Evolutionary conservation across 2,888 invertebrate species (phyloP), one percentile per base, ranked within the genome.

Genomic region (Phytoseiulus persimilis): DNA sequence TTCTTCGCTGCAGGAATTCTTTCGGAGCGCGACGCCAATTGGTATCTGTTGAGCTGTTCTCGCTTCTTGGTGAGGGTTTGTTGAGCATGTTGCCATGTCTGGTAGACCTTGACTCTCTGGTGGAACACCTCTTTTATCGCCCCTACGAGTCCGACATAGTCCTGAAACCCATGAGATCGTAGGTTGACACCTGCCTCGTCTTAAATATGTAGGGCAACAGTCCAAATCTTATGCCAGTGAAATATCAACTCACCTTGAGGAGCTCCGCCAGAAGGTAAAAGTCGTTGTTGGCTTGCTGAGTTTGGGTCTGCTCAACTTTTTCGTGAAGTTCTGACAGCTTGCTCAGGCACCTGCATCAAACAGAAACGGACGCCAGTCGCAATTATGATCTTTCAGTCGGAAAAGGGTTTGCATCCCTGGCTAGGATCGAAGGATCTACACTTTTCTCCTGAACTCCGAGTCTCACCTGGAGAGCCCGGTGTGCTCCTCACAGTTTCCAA

Each of bases 51-150:
- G 92, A 98, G 98, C 92, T 95, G 95, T 93, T 99, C 99, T 90
- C 98, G 95, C 92, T 98, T 96, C 92, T 97, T 97, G 31, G 96
- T 97, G 91, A 99, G 93, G 93, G 96, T 97, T 94, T 96, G 95
- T 93, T 98, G 97, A 46, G 98, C 96, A 93, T 98, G 97, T 93
- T 99, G 98, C 97, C 99, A 99, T 92, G 96, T 96, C 93, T 99
- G 98, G 93, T 98, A 98, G 31, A 96, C 95, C 94, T 96, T 95
- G 1, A 95, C 95, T 90, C 95, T 93, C 92, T 95, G 95, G 92
- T 94, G 94, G 92, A 95, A 95, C n/a, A 95, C 94, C 91, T 95
- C 95, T 95, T 98, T 96, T 90, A 98, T 96, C 89, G 98, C 95
- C 28, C 96, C 96, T 91, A 99, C 95, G 31, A 99, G 94, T 0